Evolutionary conservation across 2,797 vertebrate genomes (phyloP).

Genomic region (Enteromius unitaeniatus): DNA sequence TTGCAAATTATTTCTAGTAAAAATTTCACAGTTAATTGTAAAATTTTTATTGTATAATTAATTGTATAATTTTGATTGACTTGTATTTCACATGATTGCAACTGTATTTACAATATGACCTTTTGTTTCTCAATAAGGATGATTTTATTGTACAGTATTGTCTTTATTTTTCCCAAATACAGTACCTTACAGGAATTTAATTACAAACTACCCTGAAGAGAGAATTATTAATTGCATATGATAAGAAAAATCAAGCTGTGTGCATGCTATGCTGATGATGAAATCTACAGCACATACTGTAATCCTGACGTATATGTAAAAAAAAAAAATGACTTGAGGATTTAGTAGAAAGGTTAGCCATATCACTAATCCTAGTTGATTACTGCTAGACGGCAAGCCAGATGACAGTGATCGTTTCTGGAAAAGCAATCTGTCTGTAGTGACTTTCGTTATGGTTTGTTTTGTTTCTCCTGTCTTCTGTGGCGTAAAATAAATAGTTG

Average conservation of each 20-base stretch:
- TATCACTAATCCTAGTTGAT: no score
- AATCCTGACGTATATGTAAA: neutral
- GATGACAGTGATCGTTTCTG: neutral
- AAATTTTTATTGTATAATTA: neutral
- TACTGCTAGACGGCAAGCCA: neutral
- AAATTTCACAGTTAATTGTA: neutral
- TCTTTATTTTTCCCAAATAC: neutral
- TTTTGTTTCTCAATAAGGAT: no score
- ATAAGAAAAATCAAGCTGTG: neutral
- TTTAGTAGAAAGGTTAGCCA: neutral
- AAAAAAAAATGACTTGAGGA: neutral
- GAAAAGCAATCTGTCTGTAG: neutral
- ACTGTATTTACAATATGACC: neutral
- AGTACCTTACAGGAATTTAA: neutral
- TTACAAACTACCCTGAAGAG: neutral
- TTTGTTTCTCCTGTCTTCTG: slow-evolving; percentile 20
- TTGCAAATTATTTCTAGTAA: neutral
- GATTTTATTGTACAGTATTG: neutral
- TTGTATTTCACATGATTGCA: neutral
- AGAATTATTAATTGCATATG: neutral
- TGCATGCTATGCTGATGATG: neutral
- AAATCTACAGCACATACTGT: neutral
- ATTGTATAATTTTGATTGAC: neutral
- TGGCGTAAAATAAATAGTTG: slow-evolving; percentile 29
- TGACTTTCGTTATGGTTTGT: slow-evolving; percentile 31